Evolutionary conservation across 1,140 invertebrate species (phyloP).

Genomic region (Drosophila funebris): DNA sequence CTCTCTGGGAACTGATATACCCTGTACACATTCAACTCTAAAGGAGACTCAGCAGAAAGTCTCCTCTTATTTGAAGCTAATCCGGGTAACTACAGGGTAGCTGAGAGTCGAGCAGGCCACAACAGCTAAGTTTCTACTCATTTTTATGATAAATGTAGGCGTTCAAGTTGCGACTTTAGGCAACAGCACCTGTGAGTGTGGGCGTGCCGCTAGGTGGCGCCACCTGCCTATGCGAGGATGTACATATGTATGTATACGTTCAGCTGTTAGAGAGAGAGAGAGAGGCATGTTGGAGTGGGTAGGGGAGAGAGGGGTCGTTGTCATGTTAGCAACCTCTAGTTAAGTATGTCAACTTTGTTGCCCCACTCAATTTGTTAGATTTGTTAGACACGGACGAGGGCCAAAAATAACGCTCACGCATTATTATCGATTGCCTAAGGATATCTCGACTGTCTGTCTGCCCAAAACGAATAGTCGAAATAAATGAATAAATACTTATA

Average conservation of each 20-base stretch:
- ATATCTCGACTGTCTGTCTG: slow-evolving; percentile 4
- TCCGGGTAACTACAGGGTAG: slow-evolving; percentile 19
- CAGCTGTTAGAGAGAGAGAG: not conserved
- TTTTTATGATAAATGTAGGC: slow-evolving; percentile 51
- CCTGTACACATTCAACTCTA: too few species aligned
- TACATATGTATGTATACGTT: not conserved
- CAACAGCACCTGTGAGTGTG: slow-evolving; percentile 27
- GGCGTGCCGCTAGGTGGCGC: slow-evolving; percentile 4
- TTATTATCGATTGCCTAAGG: slow-evolving; percentile 54
- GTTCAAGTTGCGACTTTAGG: slow-evolving; percentile 48
- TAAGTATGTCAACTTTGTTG: slow-evolving; percentile 58
- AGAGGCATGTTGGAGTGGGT: not conserved
- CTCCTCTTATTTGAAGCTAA: too few species aligned
- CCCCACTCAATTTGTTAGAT: slow-evolving; percentile 60
- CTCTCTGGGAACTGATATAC: too few species aligned
- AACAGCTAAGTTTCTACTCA: not conserved
- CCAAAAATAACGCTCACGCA: slow-evolving; percentile 52
- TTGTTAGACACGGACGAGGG: slow-evolving; percentile 13
- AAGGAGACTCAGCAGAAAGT: too few species aligned
- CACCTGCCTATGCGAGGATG: not conserved
- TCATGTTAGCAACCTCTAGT: slow-evolving; percentile 47
- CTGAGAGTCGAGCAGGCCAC: not conserved
- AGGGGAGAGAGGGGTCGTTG: not conserved
- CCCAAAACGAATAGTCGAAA: not conserved
- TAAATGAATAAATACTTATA: not conserved